Base-by-base conservation (phyloP, 2,797 vertebrate species). In the Sebastes wilsoni region DNA sequence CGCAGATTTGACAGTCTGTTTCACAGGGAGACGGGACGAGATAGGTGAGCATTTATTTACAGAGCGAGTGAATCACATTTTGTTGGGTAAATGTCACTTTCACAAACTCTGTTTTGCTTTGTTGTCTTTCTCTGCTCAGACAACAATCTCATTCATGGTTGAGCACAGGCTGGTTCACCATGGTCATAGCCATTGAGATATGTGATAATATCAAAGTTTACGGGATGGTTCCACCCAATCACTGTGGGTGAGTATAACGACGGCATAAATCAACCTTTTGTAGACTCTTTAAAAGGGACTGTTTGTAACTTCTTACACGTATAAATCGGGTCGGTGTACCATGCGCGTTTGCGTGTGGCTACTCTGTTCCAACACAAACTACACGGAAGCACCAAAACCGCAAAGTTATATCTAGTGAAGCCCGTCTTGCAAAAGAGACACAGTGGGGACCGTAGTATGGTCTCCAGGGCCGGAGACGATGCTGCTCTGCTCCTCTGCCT, bases 91-190 rank as follows among this genome's bases (percentile, higher is more conserved):
- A 46, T 38, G n/a, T 62, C 16, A 13, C n/a, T 23, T 30, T 67
- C 2, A 36, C 3, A 30, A 28, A 46, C 5, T 38, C 1, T 14
- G 13, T 10, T 49, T 64, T 4, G 4, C 27, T 73, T 42, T 22
- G 20, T 72, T 27, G 8, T 68, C 46, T n/a, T 32, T 69, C 61
- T 59, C 46, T 20, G 49, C 54, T 56, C 79, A 99, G 99, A 88
- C 95, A 97, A 90, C 97, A 97, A 87, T 99, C 99, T 0, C 97
- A 97, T 76, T 99, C 99, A 0, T 99, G 99, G 99, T 84, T 99
- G 89, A 99, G 98, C 95, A 99, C 99, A 0, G 99, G 99, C 80
- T 99, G 98, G 98, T 99, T 99, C 94, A 99, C 99, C 77, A 99
- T 99, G 98, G 98, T 97, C 89, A 98, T 98, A 0, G 97, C 98